phyloP scores from a whole-genome alignment of 1,140 invertebrate genomes.

The Dufourea novaeangliae region DNA sequence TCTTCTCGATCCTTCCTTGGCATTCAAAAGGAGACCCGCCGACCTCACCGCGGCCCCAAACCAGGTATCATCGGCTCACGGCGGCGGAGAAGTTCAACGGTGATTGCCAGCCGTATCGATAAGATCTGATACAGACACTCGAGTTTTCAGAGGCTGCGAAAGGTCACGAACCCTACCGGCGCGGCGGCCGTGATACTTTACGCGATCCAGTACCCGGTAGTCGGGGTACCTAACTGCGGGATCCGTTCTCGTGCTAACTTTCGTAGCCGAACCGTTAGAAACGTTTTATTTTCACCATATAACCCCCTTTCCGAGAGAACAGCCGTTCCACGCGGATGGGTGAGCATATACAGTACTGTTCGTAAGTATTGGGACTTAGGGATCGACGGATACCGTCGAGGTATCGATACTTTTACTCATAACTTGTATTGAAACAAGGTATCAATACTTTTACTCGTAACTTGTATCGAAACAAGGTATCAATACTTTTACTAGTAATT shows the following conservation, averaged over 20 bases:
- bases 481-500: too few species aligned
- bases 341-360: background rate
- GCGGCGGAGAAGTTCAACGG: slow-evolving; percentile 40
- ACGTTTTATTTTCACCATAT: slow-evolving; percentile 12
- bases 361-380: too few species aligned
- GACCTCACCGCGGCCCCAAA: slow-evolving; percentile 34
- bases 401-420: too few species aligned
- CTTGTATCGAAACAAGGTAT: too few species aligned
- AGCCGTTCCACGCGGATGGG: background rate
- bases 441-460: too few species aligned
- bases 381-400: too few species aligned
- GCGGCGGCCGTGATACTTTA: slow-evolving; percentile 40
- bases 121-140: slow-evolving; percentile 71
- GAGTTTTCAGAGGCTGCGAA: slow-evolving; percentile 68
- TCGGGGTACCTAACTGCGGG: slow-evolving; percentile 1
- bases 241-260: slow-evolving; percentile 33
- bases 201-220: slow-evolving; percentile 21
- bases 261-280: background rate
- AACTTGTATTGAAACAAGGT: too few species aligned
- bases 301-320: slow-evolving; percentile 18
- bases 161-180: slow-evolving; percentile 68
- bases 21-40: slow-evolving; percentile 59
- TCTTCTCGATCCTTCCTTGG: slow-evolving; percentile 11
- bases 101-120: slow-evolving; percentile 63
- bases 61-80: slow-evolving; percentile 60